Evolutionary conservation across 2,113 vertebrate species (phyloP).

Genomic region (Apodemus sylvaticus): DNA sequence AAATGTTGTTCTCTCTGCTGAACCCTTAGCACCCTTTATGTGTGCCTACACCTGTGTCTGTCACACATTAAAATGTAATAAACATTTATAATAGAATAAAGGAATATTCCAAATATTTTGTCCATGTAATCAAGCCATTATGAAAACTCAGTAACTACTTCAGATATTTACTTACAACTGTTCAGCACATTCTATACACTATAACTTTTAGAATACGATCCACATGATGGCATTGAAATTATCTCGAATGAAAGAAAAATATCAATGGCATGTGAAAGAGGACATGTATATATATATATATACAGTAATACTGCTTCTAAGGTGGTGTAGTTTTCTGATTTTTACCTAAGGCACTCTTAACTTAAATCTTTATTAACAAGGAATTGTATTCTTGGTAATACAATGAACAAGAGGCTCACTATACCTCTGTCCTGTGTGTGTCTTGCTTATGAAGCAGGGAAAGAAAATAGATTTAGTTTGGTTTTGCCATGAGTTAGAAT

Average conservation of each 20-base stretch:
- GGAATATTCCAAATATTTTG: not conserved
- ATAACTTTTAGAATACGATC: not conserved
- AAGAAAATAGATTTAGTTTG: not conserved
- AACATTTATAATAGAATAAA: slow-evolving; percentile 38
- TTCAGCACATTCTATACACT: not conserved
- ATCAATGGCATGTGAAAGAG: not conserved
- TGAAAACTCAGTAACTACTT: not conserved
- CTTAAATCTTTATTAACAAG: slow-evolving; percentile 2
- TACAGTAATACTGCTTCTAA: not conserved
- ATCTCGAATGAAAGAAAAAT: not conserved
- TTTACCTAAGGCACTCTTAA: not conserved
- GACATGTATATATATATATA: not conserved
- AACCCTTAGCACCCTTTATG: not conserved
- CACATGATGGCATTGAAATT: not conserved
- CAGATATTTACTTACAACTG: not conserved
- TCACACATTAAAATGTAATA: not conserved
- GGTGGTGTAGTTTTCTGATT: not conserved
- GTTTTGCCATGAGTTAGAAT: not conserved
- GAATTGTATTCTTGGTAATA: not conserved
- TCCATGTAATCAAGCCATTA: not conserved
- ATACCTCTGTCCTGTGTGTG: not conserved
- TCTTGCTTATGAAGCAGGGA: not conserved
- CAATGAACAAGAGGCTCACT: not conserved
- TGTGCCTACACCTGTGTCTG: not conserved
- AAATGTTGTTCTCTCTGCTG: not conserved